Conservation (phyloP, 2,797 vertebrate species). For the Phylloscopus collybita region DNA sequence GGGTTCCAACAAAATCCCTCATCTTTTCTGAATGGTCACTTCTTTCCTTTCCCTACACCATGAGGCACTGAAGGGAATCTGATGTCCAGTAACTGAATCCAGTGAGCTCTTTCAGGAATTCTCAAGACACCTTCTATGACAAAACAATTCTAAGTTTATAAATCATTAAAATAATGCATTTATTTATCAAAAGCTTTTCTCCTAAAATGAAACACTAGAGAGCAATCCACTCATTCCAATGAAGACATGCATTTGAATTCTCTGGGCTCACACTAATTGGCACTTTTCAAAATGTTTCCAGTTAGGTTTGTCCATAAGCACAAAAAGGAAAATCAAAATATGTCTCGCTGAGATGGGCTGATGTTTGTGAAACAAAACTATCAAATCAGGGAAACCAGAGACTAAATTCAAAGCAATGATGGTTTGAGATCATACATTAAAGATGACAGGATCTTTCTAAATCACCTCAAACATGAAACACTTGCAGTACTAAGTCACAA, state of each 20-base stretch:
- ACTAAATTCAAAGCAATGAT: constrained; percentile 45
- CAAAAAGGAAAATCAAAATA: constrained; percentile 48
- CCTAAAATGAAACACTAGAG: constrained; percentile 42
- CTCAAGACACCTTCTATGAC: neutral
- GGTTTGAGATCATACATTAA: constrained; percentile 47
- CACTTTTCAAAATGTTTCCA: constrained; percentile 7
- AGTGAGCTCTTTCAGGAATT: neutral
- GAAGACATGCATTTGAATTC: constrained; percentile 24
- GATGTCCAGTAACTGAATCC: neutral
- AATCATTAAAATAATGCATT: constrained; percentile 50
- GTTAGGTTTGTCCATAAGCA: constrained; percentile 11
- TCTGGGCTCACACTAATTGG: neutral
- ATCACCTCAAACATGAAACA: constrained; percentile 41
- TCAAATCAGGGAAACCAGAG: constrained; percentile 15
- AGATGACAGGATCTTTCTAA: constrained; percentile 48
- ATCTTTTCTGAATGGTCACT: neutral
- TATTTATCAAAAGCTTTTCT: constrained; percentile 47
- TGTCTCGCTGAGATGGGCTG: neutral
- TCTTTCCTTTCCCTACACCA: neutral
- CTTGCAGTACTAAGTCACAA: constrained; percentile 7
- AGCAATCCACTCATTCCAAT: constrained; percentile 30
- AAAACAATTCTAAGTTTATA: constrained; percentile 29
- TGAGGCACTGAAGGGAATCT: neutral
- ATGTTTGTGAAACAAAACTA: constrained; percentile 51
- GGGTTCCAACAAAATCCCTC: neutral